Conservation (phyloP, 2,888 invertebrate species). For the Plebejus argus region DNA sequence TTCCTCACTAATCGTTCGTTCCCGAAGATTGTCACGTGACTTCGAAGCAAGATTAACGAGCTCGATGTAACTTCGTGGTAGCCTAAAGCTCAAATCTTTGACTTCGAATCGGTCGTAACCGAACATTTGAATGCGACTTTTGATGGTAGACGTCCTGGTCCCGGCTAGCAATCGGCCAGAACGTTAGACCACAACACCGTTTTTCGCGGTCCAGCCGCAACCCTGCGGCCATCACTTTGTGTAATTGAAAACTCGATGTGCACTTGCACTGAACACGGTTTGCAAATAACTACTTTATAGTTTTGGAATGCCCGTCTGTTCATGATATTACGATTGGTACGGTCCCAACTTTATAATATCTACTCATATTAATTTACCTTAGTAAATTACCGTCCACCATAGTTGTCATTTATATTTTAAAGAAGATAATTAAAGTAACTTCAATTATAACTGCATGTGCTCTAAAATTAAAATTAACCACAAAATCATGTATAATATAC, state of each 20-base stretch:
- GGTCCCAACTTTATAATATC: background rate
- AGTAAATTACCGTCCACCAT: no score
- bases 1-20: no score
- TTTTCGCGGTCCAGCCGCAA: conserved; percentile 69
- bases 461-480: background rate
- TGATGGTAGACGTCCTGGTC: no score
- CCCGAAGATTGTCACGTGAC: no score
- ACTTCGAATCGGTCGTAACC: no score
- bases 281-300: conserved; percentile 68
- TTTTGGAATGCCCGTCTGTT: conserved; percentile 37
- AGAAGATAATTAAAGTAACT: no score
- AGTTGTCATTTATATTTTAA: no score
- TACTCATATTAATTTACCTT: background rate
- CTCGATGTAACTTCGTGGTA: no score
- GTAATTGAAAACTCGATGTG: conserved; percentile 80
- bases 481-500: background rate
- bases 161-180: conserved; percentile 69
- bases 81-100: no score
- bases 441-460: background rate
- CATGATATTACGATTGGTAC: conserved; percentile 25
- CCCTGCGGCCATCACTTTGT: conserved; percentile 73
- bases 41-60: no score
- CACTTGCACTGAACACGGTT: conserved; percentile 71
- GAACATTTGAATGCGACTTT: no score
- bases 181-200: conserved; percentile 67